A percentile compares a stretch with the other conserved stretches of the same genome.
phyloP scores from a whole-genome alignment of 2,113 vertebrate genomes.

The Cygnus buccinator region DNA sequence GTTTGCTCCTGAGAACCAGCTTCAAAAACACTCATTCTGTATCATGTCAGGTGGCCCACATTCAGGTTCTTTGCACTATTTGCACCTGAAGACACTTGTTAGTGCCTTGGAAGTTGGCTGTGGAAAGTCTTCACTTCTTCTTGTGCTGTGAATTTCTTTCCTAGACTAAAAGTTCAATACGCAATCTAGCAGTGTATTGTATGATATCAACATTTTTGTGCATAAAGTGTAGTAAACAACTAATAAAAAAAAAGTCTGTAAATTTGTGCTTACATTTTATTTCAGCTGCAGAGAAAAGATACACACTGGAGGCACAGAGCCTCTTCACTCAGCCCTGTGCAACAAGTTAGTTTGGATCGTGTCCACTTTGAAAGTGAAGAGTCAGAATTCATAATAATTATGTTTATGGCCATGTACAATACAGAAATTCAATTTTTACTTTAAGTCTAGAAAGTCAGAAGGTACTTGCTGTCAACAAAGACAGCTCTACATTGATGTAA shows the following conservation, averaged over 20 bases:
- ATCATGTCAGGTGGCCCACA: rapidly evolving
- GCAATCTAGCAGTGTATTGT: neutral
- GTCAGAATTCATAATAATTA: neutral
- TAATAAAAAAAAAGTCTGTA: neutral
- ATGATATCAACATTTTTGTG: no score
- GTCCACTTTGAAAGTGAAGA: neutral
- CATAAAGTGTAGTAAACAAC: neutral
- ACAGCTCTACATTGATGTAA: neutral
- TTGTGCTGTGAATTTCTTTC: neutral
- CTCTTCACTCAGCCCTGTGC: neutral
- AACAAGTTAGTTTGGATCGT: neutral
- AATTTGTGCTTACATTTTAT: neutral
- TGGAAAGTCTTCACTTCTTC: neutral
- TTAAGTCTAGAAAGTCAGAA: neutral
- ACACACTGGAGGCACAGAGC: neutral
- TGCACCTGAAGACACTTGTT: neutral
- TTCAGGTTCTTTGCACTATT: neutral
- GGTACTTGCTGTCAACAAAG: neutral
- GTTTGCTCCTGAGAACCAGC: neutral
- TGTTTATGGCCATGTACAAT: neutral
- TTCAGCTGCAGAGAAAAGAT: neutral
- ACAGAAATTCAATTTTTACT: neutral
- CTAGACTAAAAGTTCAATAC: rapidly evolving
- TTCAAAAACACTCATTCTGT: neutral
- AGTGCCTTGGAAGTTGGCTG: neutral